These are phyloP conservation scores for Sebastes hubbsi DNA, from an alignment of 2,797 vertebrate species.

Conservation along the genomic window DNA sequence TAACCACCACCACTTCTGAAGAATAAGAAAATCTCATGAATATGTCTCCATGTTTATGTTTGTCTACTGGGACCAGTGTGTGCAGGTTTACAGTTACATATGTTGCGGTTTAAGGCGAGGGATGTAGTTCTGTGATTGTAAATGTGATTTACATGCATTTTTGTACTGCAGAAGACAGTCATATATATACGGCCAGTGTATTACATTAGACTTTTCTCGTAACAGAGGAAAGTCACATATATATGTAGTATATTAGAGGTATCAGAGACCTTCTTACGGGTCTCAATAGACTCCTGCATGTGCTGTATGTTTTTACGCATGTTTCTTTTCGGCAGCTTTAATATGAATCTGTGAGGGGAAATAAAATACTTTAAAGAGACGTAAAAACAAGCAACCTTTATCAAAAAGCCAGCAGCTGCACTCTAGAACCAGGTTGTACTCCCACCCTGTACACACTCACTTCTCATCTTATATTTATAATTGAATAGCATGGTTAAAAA, in stretches of 20 bases:
- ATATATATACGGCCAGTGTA: background rate
- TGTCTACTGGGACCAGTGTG: background rate
- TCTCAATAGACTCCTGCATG: slow-evolving; percentile 6
- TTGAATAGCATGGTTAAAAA: slow-evolving; percentile 44
- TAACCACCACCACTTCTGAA: background rate
- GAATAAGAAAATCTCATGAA: slow-evolving; percentile 1
- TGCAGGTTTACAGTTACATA: background rate
- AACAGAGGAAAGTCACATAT: slow-evolving; percentile 31
- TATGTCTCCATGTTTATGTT: background rate
- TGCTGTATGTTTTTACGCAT: background rate
- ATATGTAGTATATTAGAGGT: background rate
- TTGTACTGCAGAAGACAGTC: background rate
- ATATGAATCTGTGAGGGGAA: slow-evolving; percentile 27
- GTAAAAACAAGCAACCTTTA: slow-evolving; percentile 68
- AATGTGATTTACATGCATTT: slow-evolving; percentile 16
- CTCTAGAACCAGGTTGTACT: slow-evolving; percentile 48
- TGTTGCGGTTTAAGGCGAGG: background rate
- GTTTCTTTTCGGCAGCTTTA: slow-evolving; percentile 37
- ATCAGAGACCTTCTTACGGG: background rate
- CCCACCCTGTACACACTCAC: slow-evolving; percentile 6
- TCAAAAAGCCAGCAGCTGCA: slow-evolving; percentile 69
- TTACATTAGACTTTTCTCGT: background rate
- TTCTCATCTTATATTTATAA: slow-evolving; percentile 60
- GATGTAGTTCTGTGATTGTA: slow-evolving; percentile 18
- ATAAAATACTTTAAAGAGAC: slow-evolving; percentile 21